Conservation (phyloP, 2,797 vertebrate species). For the Chloroceryle amazona region DNA sequence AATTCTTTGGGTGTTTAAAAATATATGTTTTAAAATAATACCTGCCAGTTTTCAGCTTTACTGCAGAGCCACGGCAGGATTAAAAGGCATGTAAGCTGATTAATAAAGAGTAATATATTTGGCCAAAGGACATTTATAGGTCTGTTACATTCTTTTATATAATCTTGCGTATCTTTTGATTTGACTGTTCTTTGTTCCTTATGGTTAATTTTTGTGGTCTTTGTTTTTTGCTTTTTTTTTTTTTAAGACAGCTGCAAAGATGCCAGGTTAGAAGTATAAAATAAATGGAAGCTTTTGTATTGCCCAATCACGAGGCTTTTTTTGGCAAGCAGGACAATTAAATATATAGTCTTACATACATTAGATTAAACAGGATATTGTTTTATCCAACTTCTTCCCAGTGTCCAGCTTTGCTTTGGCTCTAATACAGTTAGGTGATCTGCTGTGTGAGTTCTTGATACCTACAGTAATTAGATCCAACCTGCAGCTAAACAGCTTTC, state of each 20-base stretch:
- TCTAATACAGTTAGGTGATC: conserved; percentile 22
- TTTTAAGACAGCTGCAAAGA: neutral
- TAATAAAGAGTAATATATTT: conserved; percentile 1
- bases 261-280: neutral
- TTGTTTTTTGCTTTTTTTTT: neutral
- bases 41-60: conserved; percentile 32
- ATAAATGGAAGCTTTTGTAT: neutral
- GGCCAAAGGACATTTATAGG: conserved; percentile 20
- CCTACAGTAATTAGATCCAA: neutral
- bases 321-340: neutral
- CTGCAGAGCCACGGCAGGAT: conserved; percentile 7
- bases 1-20: conserved; percentile 6
- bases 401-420: conserved; percentile 3
- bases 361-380: conserved; percentile 26
- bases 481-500: neutral
- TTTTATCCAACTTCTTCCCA: conserved; percentile 19
- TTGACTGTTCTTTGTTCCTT: neutral
- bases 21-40: neutral
- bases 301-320: neutral
- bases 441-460: neutral
- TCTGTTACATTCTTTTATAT: conserved; percentile 12
- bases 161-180: neutral
- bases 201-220: neutral
- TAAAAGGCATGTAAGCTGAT: neutral
- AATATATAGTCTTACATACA: neutral